These are phyloP conservation scores for Oikopleura vanhoeffeni DNA, from an alignment of 23 tunicate species.

Conservation along the genomic window DNA sequence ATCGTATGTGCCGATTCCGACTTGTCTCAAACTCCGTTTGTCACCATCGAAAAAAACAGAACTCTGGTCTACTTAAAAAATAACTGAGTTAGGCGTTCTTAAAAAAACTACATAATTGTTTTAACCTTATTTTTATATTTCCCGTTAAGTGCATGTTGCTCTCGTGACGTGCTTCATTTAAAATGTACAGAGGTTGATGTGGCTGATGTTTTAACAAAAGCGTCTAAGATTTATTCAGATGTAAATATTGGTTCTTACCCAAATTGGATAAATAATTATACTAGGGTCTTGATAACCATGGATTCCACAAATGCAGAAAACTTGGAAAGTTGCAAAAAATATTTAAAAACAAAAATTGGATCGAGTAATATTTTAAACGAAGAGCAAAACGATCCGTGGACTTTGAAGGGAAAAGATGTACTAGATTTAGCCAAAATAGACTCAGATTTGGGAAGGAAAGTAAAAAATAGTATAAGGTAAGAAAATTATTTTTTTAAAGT, in stretches of 20 bases:
- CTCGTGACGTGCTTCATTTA: too few relatives aligned
- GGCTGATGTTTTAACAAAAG: background rate
- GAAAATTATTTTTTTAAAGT: too few relatives aligned
- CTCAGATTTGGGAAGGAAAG: background rate
- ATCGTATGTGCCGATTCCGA: too few relatives aligned
- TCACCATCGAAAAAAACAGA: too few relatives aligned
- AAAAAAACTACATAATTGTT: too few relatives aligned
- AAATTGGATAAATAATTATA: conserved; percentile 62
- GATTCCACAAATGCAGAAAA: conserved; percentile 34
- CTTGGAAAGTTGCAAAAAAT: conserved; percentile 23
- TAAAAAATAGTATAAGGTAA: background rate
- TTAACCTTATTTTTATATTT: too few relatives aligned
- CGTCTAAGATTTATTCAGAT: conserved; percentile 19
- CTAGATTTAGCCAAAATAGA: background rate
- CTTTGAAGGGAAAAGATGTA: background rate
- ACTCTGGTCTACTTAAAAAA: too few relatives aligned
- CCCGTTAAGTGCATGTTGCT: too few relatives aligned
- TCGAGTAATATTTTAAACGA: background rate
- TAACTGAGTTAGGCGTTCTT: too few relatives aligned
- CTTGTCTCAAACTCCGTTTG: too few relatives aligned
- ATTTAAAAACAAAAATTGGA: conserved; percentile 18
- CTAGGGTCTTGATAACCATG: conserved; percentile 53
- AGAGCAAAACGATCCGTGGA: background rate
- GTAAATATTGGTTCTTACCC: conserved; percentile 78
- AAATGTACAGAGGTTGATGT: background rate